Evolutionary conservation across 2,888 invertebrate genomes (phyloP), one percentile per base, ranked within the genome.

Genomic region (Linyphia triangularis): DNA sequence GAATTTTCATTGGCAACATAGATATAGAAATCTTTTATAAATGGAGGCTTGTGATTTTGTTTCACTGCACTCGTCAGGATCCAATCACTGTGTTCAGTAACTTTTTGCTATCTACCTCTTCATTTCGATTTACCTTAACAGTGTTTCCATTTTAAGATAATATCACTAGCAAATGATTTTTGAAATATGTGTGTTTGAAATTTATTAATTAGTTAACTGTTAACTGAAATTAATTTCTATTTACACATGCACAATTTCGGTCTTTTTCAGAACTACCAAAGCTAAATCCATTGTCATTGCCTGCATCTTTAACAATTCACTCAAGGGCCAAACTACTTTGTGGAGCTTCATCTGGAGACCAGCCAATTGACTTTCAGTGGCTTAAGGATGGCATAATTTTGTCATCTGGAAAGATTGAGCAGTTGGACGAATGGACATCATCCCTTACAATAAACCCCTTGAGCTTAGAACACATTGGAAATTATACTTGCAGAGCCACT

Each of bases 391-490:
- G 88, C 5, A 19, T 33, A 19, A 37, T 63, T 28, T 24, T 83
- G 7, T 40, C 57, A 19, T 78, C 33, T 26, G 86, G 72, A 22
- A 72, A 65, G 24, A 79, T 86, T 24, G 79, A 86, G 26, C 86
- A 86, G 37, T 65, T 89, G 59, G 86, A 89, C 72, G 89, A 82
- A 73, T 79, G 69, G 51, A 89, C 89, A n/a, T 89, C 86, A n/a
- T 67, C 77, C 13, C 67, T 89, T 4, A 84, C 82, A 16, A 57
- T 89, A 30, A 40, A 89, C 37, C 83, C 83, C 40, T 73, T 89
- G 59, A 79, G 69, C 61, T 69, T 86, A 57, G 59, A 79, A 30
- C 82, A 89, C 61, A 89, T 81, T 59, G 89, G 86, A 37, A 83
- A 89, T 73, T 89, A 89, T 67, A 86, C 89, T n/a, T 89, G 89